phyloP scores from a whole-genome alignment of 2,888 invertebrate genomes.

The Lochmaea capreae region DNA sequence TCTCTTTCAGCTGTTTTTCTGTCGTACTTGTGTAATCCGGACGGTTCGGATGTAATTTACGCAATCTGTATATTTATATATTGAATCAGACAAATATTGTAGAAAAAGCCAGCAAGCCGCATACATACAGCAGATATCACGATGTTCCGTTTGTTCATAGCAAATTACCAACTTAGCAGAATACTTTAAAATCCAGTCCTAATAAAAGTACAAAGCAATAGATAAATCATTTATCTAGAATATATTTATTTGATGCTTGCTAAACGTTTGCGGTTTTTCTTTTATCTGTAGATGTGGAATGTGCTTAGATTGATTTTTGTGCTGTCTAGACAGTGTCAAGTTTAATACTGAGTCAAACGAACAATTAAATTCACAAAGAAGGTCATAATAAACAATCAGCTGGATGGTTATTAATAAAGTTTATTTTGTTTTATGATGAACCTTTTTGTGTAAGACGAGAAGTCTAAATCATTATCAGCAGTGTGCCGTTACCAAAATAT shows the following conservation, averaged over 20 bases:
- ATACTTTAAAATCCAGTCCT: background rate
- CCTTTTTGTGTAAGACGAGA: background rate
- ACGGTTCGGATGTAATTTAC: too few relatives aligned
- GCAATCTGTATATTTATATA: too few relatives aligned
- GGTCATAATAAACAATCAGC: background rate
- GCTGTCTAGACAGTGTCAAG: background rate
- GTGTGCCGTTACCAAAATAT: background rate
- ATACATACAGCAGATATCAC: too few relatives aligned
- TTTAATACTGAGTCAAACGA: background rate
- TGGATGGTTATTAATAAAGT: background rate
- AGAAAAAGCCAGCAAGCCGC: too few relatives aligned
- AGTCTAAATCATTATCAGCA: background rate
- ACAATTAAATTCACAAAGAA: background rate
- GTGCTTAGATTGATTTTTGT: slow-evolving; percentile 3
- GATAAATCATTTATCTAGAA: background rate
- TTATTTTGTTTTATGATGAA: background rate
- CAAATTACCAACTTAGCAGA: too few relatives aligned
- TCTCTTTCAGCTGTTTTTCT: too few relatives aligned
- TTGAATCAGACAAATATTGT: too few relatives aligned
- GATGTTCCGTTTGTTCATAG: too few relatives aligned
- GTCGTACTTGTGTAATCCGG: too few relatives aligned
- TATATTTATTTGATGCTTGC: background rate
- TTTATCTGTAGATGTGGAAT: background rate
- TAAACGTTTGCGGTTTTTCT: background rate
- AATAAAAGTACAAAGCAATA: background rate